Conservation (phyloP, 2,797 vertebrate genomes). For the Salmo trutta region DNA sequence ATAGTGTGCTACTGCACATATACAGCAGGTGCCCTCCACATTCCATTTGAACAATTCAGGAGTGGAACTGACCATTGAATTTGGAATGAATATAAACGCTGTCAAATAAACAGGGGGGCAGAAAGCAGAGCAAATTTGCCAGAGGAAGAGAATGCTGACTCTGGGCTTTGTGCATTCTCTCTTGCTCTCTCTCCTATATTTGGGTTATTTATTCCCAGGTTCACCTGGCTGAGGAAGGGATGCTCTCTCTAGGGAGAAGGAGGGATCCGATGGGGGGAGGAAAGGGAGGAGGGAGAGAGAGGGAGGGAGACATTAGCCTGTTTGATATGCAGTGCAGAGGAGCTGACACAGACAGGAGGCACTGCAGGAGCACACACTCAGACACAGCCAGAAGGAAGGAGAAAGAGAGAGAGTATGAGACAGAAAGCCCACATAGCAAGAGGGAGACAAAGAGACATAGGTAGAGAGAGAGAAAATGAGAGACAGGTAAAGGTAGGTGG, state of each 20-base stretch:
- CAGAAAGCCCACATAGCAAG: neutral
- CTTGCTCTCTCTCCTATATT: neutral
- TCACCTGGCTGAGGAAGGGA: conserved; percentile 65
- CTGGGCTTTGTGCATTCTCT: neutral
- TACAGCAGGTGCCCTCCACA: conserved; percentile 24
- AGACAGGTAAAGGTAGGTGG: conserved; percentile 1
- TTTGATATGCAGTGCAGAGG: conserved; percentile 66
- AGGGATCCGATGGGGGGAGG: neutral
- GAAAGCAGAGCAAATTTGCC: conserved; percentile 50
- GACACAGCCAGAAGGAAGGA: neutral
- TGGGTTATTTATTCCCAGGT: neutral
- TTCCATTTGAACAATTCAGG: conserved; percentile 12
- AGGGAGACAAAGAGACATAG: neutral
- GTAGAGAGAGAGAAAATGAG: neutral
- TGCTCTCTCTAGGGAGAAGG: conserved; percentile 12
- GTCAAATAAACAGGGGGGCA: conserved; percentile 22
- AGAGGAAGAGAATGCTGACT: conserved; percentile 6
- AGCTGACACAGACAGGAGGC: conserved; percentile 39
- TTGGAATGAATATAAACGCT: conserved; percentile 56
- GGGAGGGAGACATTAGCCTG: conserved; percentile 50
- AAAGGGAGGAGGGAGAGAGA: neutral
- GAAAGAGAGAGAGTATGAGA: neutral
- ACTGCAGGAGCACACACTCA: conserved; percentile 22
- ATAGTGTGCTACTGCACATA: conserved; percentile 32
- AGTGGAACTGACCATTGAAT: conserved; percentile 32